Evolutionary conservation across 2,797 vertebrate species (phyloP), one percentile per base, ranked within the genome.

Genomic region (Neomorphus geoffroyi): DNA sequence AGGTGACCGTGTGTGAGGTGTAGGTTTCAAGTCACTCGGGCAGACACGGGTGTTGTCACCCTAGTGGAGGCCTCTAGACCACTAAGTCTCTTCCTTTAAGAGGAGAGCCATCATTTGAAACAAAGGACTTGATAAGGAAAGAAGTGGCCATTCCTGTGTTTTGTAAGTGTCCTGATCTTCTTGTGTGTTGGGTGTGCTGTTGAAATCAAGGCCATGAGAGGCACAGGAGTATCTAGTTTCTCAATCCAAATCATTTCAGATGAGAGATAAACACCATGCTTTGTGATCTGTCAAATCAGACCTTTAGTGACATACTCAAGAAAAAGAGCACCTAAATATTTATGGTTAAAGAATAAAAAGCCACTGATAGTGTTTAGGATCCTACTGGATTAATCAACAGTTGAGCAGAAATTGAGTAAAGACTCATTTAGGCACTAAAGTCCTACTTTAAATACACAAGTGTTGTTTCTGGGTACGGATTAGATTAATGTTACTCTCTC

Each of bases 211-310:
- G 43, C 23, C 58, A 53, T 4, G 33, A 92, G 35, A 82, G n/a
- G 30, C 50, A 83, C 13, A 74, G 58, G 69, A 54, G n/a, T 58
- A 90, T 69, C 69, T 69, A 41, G 80, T 94, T 96, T 92, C 94
- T 80, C 66, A 95, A 92, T 88, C 43, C 73, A 74, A 27, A 90
- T 72, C 65, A 79, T 48, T 83, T 90, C 56, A 95, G 65, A 79
- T 74, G 33, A 75, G 27, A 71, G 70, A 92, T 56, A 65, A 86
- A 22, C 23, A 94, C 41, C 61, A 78, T 4, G 7, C 33, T 72
- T 67, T 51, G 50, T 30, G 62, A 75, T 86, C 33, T 53, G 64
- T 71, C 39, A 82, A 71, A 85, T 28, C 43, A 82, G 79, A 75
- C 12, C 39, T 19, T 27, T 53, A 78, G 8, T 33, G 48, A 73